Base-by-base conservation (phyloP, 2,888 invertebrate species). In the Limnephilus lunatus region DNA sequence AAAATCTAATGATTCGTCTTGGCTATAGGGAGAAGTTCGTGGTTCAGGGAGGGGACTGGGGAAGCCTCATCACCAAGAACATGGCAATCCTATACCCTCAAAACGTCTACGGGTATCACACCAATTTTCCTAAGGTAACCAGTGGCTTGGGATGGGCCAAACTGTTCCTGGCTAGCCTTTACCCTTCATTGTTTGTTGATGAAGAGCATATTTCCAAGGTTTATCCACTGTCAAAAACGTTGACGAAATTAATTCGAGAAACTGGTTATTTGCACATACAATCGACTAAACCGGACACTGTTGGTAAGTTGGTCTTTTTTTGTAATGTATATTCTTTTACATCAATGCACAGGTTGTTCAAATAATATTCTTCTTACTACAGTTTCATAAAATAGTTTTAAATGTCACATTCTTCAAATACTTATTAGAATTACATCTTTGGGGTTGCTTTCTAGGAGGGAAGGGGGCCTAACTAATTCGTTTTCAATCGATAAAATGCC, bases 251-350 rank as follows among this genome's bases (percentile, higher is more conserved):
- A 19, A 91, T 96, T 88, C 95, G 95, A 90, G 97, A 97, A 94
- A 94, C 94, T 80, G 97, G 97, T 0, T 97, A 97, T 94, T 94
- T 97, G 94, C 98, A 98, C 95, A 94, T 98, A 31, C 98, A 98
- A 94, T 96, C 97, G 0, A 98, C 98, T 0, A 98, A 98, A 94
- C 98, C 98, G 15, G 98, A 98, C 94, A 98, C 98, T 0, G 95
- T 98, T 91, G 98, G 98, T 97, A 94, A 95, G 68, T 68, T 25
- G n/a, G n/a, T n/a, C n/a, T n/a, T n/a, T n/a, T 32, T 32, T 32
- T 32, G 3, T 32, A 32, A 32, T 32, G 32, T 2, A 32, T 32
- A 32, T 32, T 32, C 32, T 32, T 32, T 32, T 32, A 32, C 32
- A 32, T 32, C 32, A 32, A 3, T 32, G 32, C 3, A 3, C 32